Evolutionary conservation across 2,797 vertebrate genomes (phyloP), one percentile per base, ranked within the genome.

Genomic region (Sebastes variabilis): DNA sequence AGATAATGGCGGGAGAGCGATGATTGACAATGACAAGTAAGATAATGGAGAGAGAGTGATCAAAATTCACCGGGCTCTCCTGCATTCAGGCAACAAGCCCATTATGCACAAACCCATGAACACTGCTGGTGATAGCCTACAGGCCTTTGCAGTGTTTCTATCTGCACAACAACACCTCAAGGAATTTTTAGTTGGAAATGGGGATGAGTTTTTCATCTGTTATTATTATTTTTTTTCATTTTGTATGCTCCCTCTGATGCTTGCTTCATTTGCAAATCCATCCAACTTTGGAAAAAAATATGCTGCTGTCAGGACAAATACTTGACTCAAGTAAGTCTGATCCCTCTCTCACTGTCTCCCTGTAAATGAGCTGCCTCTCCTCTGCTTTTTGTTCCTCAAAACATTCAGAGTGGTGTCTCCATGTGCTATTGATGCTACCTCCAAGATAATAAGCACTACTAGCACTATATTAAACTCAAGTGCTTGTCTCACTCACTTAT

Each of bases 21-120:
- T 86, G 89, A 92, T 88, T 87, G 90, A 92, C 86, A 86, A 36
- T 85, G 88, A 92, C 66, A 77, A 82, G 79, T 70, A 66, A 81
- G 80, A 88, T 86, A 87, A 89, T 77, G 25, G 55, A 75, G 58
- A 71, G 66, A 75, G 66, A 62, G 75, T 87, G 82, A 92, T 88
- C 72, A 88, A 75, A 87, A 92, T 92, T 91, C 87, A 91, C 54
- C 1, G 13, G 71, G 69, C 68, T 80, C 68, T 77, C 49, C 79
- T 87, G 75, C 78, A 73, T 92, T 74, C 73, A 86, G 71, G 71
- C 84, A 89, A 77, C 70, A 82, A 77, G 77, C 73, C 24, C 59
- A 87, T 93, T 90, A 85, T 91, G 82, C 80, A 87, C 66, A 87
- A 90, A 85, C 66, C 66, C 70, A 75, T 77, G 46, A 72, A 84